Evolutionary conservation across 2,113 vertebrate species (phyloP), one percentile per base, ranked within the genome.

Genomic region (Aegithalos caudatus): DNA sequence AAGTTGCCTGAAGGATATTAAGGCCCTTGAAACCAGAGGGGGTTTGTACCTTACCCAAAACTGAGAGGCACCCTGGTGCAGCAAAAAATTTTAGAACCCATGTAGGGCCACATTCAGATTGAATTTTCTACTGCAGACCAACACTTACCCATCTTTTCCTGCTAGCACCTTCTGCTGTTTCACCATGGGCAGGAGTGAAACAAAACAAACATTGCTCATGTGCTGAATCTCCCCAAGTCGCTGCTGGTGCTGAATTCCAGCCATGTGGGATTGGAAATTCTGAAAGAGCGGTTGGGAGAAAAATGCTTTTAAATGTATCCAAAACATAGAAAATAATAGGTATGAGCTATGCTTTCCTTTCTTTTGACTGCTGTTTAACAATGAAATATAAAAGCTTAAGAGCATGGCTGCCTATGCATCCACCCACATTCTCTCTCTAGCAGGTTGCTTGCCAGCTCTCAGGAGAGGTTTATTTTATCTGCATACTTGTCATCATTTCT

Each of bases 181-280:
- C 80, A 99, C 98, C 93, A 98, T 97, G 9, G 99, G 99, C 96
- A 99, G 97, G 62, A 99, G 95, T 5, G 99, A 99, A 92, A 99
- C 98, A 82, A 99, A 98, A 92, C 99, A 99, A 77, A 99, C 98
- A 7, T 99, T 99, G 95, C 98, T 99, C 97, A 98, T 98, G 95
- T 99, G 99, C 92, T 99, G 99, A 90, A 99, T 98, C 92, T 99
- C 99, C 97, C 98, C 98, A 84, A 99, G 99, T 82, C 98, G 98
- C 97, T 99, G 98, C 97, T 99, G 99, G 97, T 99, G 99, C 83
- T 98, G 98, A 93, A 98, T 91, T 35, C 98, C 99, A 48, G 98
- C 98, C 98, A 99, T 98, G 92, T 99, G 99, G 94, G 98, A 97
- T 84, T 99, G 99, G 97, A 99, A 99, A 94, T 99, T 99, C 99